Evolutionary conservation across 1,140 invertebrate genomes (phyloP).

Genomic region (Tenebrio molitor): DNA sequence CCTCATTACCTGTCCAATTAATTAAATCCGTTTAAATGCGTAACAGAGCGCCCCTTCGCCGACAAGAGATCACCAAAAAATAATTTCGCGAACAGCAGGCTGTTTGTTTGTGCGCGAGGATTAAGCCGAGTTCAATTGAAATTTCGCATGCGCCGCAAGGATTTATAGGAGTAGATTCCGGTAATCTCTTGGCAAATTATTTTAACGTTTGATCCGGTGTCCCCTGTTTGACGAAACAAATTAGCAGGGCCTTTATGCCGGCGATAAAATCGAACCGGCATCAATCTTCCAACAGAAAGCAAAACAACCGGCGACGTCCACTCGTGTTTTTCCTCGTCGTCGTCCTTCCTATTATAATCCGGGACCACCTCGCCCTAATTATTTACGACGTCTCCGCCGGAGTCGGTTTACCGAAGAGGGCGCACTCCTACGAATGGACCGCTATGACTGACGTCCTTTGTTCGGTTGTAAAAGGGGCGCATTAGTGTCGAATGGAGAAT

Average conservation of each 20-base stretch:
- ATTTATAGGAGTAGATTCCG: conserved; percentile 36
- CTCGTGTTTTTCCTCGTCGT: conserved; percentile 2
- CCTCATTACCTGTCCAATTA: background rate
- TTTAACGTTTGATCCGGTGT: conserved; percentile 34
- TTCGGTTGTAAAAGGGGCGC: conserved; percentile 27
- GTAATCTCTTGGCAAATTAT: conserved; percentile 44
- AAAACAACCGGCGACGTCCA: no score
- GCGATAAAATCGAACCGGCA: background rate
- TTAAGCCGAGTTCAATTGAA: conserved; percentile 21
- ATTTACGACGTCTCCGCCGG: conserved; percentile 21
- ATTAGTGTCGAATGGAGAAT: conserved; percentile 36
- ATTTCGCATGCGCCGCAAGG: conserved; percentile 39
- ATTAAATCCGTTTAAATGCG: conserved; percentile 2
- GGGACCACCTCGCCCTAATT: conserved; percentile 14
- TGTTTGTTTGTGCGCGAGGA: conserved; percentile 22
- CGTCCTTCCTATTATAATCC: background rate
- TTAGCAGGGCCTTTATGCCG: conserved; percentile 6
- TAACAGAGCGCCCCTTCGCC: background rate
- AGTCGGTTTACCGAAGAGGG: conserved; percentile 24
- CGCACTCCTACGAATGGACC: conserved; percentile 6
- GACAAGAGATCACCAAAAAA: conserved; percentile 32
- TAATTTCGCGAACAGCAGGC: conserved; percentile 21
- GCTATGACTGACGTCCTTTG: conserved; percentile 28
- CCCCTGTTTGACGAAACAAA: conserved; percentile 15
- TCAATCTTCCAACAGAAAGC: no score